These are phyloP conservation scores for Actinopyga echinites DNA, from an alignment of 53 echinoderm and acorn worm genomes.

Conservation along the genomic window DNA sequence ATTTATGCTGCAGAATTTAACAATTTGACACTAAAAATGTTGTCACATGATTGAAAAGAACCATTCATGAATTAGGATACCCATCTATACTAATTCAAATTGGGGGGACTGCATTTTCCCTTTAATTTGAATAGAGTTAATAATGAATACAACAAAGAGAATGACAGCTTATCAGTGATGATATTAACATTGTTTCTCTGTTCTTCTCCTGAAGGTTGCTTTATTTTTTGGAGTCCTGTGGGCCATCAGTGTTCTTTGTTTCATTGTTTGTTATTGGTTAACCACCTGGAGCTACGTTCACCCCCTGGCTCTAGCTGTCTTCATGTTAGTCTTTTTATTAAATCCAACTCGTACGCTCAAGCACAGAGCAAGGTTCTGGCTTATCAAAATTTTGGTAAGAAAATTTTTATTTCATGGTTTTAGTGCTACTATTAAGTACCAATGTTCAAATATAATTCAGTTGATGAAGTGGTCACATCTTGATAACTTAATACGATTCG, in stretches of 20 bases:
- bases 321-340: conserved; percentile 79
- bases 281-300: conserved; percentile 64
- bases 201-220: conserved; percentile 67
- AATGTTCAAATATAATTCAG: no score
- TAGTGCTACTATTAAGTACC: no score
- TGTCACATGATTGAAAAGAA: no score
- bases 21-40: no score
- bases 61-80: no score
- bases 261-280: conserved; percentile 59
- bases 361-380: conserved; percentile 87
- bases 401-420: neutral
- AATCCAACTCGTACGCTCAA: conserved; percentile 91
- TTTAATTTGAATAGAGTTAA: no score
- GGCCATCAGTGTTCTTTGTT: conserved; percentile 81
- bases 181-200: neutral
- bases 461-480: no score
- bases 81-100: no score
- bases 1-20: no score
- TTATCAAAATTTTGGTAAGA: conserved; percentile 84
- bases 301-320: conserved; percentile 80
- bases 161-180: neutral
- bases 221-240: conserved; percentile 90
- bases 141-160: neutral
- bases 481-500: no score
- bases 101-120: no score